Base-by-base conservation (phyloP, 2,888 invertebrate species). In the Chydorus sphaericus region DNA sequence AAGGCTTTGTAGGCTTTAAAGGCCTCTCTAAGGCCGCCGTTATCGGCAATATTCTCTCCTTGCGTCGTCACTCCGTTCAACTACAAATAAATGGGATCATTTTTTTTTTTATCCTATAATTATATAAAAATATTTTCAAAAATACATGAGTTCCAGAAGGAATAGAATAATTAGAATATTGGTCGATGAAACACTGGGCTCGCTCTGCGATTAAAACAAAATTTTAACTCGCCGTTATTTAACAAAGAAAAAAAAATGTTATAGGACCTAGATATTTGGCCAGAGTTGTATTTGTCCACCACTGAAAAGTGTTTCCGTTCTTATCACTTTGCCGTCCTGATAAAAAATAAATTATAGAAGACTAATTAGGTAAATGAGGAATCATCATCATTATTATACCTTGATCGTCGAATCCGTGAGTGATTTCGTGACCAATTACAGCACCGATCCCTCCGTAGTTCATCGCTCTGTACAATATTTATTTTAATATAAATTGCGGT, bases 31-130 rank as follows among this genome's bases (percentile, higher is more conserved):
- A 92, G 80, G 1, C 92, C 93, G 2, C 91, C 92, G 67, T 92
- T 93, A 68, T 93, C 93, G 0, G 93, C 93, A 57, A 93, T 93
- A 68, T 93, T 93, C 69, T 93, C 93, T 14, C 90, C 90, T 71
- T 90, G 89, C 0, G 91, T 91, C 65, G 88, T 87, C 57, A 89
- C 81, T 54, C 93, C 93, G 66, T 92, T 90, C 55, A 86, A 86
- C 67, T 82, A 82, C 59, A 89, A 69, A 50, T 76, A 31, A 10
- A 29, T 16, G 18, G 30, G n/a, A 29, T 30, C 20, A 44, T 20
- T 14, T 37, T 14, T 7, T 4, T 8, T 28, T 28, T 8, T 1
- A 28, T 4, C 4, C 0, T 4, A 1, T 29, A 28, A 28, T 6
- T 14, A 5, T 8, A 11, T 53, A 11, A n/a, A 50, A 30, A 33